phyloP scores from a whole-genome alignment of 2,797 vertebrate species.

The Labeo calbasu region DNA sequence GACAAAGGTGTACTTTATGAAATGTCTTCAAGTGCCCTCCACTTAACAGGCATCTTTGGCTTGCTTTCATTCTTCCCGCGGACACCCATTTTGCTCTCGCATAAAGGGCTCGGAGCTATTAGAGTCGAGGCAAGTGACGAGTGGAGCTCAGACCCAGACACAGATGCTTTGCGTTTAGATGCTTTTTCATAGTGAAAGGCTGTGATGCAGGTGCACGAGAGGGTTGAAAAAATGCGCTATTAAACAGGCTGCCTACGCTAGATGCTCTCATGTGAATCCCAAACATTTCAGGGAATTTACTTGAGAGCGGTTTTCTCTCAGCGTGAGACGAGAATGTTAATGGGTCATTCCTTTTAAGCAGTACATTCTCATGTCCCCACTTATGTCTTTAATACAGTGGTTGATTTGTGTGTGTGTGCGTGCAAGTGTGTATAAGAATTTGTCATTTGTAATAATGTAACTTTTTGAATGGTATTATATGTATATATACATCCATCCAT shows the following conservation, averaged over 20 bases:
- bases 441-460: neutral
- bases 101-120: conserved; percentile 57
- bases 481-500: too few species aligned
- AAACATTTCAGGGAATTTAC: conserved; percentile 45
- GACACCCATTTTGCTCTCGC: conserved; percentile 54
- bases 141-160: conserved; percentile 50
- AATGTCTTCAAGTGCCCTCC: conserved; percentile 59
- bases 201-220: conserved; percentile 34
- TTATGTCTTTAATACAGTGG: neutral
- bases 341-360: conserved; percentile 5
- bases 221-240: neutral
- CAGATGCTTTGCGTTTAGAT: conserved; percentile 42
- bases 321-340: conserved; percentile 41
- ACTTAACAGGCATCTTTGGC: conserved; percentile 59
- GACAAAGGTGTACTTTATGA: conserved; percentile 52
- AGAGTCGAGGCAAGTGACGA: conserved; percentile 51
- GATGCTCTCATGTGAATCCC: conserved; percentile 23
- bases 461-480: too few species aligned
- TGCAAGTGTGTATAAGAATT: neutral
- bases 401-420: too few species aligned
- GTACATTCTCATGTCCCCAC: neutral
- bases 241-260: conserved; percentile 27
- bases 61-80: conserved; percentile 51
- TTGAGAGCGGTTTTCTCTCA: conserved; percentile 20
- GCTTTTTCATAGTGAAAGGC: conserved; percentile 52